Evolutionary conservation across 2,797 vertebrate species (phyloP).

Genomic region (Bryconaethiops microstoma): DNA sequence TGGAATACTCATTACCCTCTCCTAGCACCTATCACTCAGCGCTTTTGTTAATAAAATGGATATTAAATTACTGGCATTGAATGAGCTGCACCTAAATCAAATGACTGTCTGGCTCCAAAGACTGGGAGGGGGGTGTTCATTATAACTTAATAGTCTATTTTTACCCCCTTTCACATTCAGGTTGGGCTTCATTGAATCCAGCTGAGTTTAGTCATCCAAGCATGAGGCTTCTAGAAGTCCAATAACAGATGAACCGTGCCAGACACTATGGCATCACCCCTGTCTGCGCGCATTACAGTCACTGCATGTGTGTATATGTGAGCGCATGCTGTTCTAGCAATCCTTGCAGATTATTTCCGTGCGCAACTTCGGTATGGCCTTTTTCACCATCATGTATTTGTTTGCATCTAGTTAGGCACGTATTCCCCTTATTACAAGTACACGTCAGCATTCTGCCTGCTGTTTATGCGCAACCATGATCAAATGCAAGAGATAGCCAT

Average conservation of each 20-base stretch:
- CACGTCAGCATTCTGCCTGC: constrained; percentile 21
- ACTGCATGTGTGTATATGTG: constrained; percentile 19
- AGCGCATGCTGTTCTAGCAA: background rate
- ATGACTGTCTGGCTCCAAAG: constrained; percentile 31
- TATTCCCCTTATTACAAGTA: background rate
- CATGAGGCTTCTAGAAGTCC: constrained; percentile 37
- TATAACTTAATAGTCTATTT: constrained; percentile 45
- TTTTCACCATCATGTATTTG: constrained; percentile 18
- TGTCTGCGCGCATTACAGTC: constrained; percentile 34
- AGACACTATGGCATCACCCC: constrained; percentile 52
- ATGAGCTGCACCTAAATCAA: constrained; percentile 33
- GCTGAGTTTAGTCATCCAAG: constrained; percentile 44
- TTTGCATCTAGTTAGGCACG: constrained; percentile 24
- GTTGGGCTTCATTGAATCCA: constrained; percentile 52
- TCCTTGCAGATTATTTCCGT: constrained; percentile 14
- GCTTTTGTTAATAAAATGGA: constrained; percentile 46
- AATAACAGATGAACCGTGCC: constrained; percentile 50
- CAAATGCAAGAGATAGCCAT: constrained; percentile 30
- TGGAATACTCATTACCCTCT: constrained; percentile 34
- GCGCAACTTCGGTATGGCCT: constrained; percentile 1
- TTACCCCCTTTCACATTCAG: constrained; percentile 45
- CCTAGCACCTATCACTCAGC: constrained; percentile 35
- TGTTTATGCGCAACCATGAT: constrained; percentile 31
- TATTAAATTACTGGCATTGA: constrained; percentile 43
- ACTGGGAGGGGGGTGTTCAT: constrained; percentile 38